A percentile compares a stretch with the other conserved stretches of the same genome.
These are phyloP conservation scores for Luehdorfia chinensis DNA, from an alignment of 1,140 invertebrate species.

Conservation along the genomic window DNA sequence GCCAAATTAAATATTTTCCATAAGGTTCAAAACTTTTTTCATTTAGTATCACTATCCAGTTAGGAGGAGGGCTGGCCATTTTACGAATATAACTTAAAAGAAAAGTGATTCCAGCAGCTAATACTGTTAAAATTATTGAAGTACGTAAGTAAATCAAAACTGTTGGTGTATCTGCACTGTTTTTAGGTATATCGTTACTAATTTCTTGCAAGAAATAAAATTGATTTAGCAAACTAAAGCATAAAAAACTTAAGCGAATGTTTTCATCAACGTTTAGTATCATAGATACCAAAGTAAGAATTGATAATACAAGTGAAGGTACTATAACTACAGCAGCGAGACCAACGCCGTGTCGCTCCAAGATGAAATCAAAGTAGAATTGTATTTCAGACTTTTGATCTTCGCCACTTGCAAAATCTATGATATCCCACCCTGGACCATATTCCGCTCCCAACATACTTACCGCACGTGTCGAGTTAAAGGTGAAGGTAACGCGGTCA, in stretches of 20 bases:
- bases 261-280: slow-evolving; percentile 25
- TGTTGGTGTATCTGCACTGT: slow-evolving; percentile 28
- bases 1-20: slow-evolving; percentile 25
- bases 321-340: slow-evolving; percentile 29
- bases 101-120: slow-evolving; percentile 27
- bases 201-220: slow-evolving; percentile 29
- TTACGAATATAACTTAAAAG: slow-evolving; percentile 24
- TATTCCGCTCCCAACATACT: slow-evolving; percentile 24
- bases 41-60: slow-evolving; percentile 25
- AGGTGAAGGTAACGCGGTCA: slow-evolving; percentile 18
- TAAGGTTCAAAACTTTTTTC: slow-evolving; percentile 19
- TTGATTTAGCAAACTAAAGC: slow-evolving; percentile 35
- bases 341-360: slow-evolving; percentile 32
- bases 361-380: slow-evolving; percentile 27
- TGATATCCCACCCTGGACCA: slow-evolving; percentile 31
- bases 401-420: slow-evolving; percentile 2
- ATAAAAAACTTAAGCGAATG: slow-evolving; percentile 22
- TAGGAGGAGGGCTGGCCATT: slow-evolving; percentile 7
- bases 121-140: slow-evolving; percentile 29
- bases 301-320: slow-evolving; percentile 27
- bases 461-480: slow-evolving; percentile 9
- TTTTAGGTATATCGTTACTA: slow-evolving; percentile 26
- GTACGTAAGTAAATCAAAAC: slow-evolving; percentile 31
- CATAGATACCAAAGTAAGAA: slow-evolving; percentile 26
- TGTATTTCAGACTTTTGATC: slow-evolving; percentile 12